Evolutionary conservation across 2,797 vertebrate genomes (phyloP).

Genomic region (Podarcis lilfordi): DNA sequence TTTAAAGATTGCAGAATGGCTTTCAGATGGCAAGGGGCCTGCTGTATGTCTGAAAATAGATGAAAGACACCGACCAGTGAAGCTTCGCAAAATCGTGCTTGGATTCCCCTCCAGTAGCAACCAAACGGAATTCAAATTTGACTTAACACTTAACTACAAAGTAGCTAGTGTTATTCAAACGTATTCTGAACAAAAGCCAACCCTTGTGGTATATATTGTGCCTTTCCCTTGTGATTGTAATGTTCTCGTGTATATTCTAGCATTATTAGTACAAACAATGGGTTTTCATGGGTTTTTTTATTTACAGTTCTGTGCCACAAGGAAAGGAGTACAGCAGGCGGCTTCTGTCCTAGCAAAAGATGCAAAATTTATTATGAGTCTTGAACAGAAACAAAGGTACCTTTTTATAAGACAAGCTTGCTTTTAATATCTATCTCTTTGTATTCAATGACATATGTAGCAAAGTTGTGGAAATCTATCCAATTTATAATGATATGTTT

Average conservation of each 20-base stretch:
- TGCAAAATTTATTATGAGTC: constrained; percentile 88
- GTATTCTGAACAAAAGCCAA: constrained; percentile 93
- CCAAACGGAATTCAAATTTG: constrained; percentile 96
- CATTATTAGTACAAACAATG: constrained; percentile 48
- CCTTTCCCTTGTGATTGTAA: constrained; percentile 44
- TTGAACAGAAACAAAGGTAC: constrained; percentile 93
- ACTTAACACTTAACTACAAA: constrained; percentile 96
- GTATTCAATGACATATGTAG: background rate
- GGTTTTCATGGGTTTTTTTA: constrained; percentile 46
- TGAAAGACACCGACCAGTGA: constrained; percentile 93
- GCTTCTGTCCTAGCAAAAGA: constrained; percentile 93
- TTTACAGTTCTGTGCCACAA: constrained; percentile 95
- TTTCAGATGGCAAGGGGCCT: constrained; percentile 86
- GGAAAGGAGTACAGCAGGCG: constrained; percentile 95
- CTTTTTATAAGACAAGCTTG: constrained; percentile 28
- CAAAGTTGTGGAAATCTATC: background rate
- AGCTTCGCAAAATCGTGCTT: constrained; percentile 93
- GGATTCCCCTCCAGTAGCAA: constrained; percentile 89
- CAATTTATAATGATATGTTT: background rate
- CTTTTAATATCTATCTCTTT: background rate
- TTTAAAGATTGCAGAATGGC: constrained; percentile 93
- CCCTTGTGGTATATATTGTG: constrained; percentile 87
- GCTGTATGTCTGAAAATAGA: constrained; percentile 92
- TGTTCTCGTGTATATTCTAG: constrained; percentile 39
- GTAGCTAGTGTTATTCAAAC: constrained; percentile 91